Base-by-base conservation (phyloP, 2,888 invertebrate genomes). In the Zygothrica quintamaculata region DNA sequence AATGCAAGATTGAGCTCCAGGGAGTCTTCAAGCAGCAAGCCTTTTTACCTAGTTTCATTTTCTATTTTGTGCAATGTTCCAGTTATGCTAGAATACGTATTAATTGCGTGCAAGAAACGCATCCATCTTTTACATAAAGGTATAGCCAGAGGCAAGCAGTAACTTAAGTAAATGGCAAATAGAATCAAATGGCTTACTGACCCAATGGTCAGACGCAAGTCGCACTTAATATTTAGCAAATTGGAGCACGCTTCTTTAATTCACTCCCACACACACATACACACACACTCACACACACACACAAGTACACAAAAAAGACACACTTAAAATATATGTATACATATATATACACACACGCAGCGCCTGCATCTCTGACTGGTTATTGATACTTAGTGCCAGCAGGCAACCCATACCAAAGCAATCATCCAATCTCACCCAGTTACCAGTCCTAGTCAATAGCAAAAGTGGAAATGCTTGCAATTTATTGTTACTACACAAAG, bases 401-500 rank as follows among this genome's bases (percentile, higher is more conserved):
- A 66, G 69, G 59, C 69, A 51, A 34, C 31, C 11, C 42, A 47
- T 47, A 22, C 42, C 42, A 46, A 16, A 22, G 25, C 48, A 33
- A 52, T 25, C 59, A 33, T 37, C 65, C 69, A 62, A 66, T 65
- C n/a, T n/a, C 48, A 48, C 11, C 55, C 48, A 53, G 36, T 42
- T 47, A 52, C 29, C 9, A 13, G 37, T 44, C 26, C 48, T 52
- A 57, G 50, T 69, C 42, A 58, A 55, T 12, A 69, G 57, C 47
- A 29, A 61, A 50, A 66, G 71, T 74, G 68, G 51, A 73, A 78
- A 65, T 65, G 79, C 51, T 70, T 79, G 79, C 79, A 71, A 73
- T 79, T 79, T 80, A 82, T 82, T 66, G 82, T 75, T 70, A 66
- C 70, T 59, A 43, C 59, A 65, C 61, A 53, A 53, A 40, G 57